phyloP scores from a whole-genome alignment of 2,888 invertebrate genomes.

The Pyrrhia umbra region DNA sequence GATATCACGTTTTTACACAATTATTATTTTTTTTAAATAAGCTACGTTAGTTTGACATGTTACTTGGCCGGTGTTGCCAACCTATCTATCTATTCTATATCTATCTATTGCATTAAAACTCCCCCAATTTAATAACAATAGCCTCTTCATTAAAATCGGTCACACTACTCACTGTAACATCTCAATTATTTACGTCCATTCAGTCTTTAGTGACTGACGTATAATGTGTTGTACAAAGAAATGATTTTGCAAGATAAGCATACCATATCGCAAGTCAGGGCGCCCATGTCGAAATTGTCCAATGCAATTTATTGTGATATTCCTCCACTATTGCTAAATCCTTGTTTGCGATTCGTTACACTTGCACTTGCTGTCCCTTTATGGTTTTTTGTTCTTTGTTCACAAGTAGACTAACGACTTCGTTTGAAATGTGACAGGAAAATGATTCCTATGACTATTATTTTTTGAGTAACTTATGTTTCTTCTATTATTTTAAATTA shows the following conservation, averaged over 20 bases:
- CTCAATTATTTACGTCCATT: constrained; percentile 11
- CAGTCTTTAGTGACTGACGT: constrained; percentile 12
- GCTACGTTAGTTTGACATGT: too few relatives aligned
- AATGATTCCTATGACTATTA: not conserved
- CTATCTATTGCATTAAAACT: not conserved
- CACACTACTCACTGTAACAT: constrained; percentile 11
- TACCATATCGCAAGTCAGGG: constrained; percentile 39
- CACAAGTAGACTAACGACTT: constrained; percentile 26
- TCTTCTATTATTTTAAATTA: too few relatives aligned
- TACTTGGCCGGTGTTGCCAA: too few relatives aligned
- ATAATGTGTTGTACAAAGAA: constrained; percentile 42
- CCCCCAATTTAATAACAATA: not conserved
- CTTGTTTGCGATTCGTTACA: constrained; percentile 55
- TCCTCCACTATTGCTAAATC: constrained; percentile 49
- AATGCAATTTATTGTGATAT: constrained; percentile 58
- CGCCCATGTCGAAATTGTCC: constrained; percentile 52
- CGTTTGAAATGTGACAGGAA: constrained; percentile 21
- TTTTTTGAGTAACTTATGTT: too few relatives aligned
- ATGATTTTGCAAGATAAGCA: constrained; percentile 51
- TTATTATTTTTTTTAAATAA: too few relatives aligned
- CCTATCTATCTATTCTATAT: too few relatives aligned
- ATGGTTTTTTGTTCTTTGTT: constrained; percentile 35
- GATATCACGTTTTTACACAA: too few relatives aligned
- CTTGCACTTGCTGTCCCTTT: constrained; percentile 35
- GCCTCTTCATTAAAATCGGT: constrained; percentile 6